These are phyloP conservation scores for Baronia brevicornis DNA, from an alignment of 2,888 invertebrate species.

Conservation along the genomic window DNA sequence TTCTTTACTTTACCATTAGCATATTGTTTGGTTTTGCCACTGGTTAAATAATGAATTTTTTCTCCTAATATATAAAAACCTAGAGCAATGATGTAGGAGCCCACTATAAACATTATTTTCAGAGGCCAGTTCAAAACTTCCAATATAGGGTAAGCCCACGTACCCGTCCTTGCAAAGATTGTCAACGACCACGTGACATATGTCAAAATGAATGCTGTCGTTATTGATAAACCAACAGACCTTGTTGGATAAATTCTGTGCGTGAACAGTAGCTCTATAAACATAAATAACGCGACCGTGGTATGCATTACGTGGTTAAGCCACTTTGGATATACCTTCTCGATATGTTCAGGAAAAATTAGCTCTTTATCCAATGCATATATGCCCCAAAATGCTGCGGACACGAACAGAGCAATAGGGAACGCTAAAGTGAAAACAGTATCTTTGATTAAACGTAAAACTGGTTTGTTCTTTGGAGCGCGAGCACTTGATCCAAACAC, in stretches of 20 bases:
- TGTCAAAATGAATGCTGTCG: conserved; percentile 73
- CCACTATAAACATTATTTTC: conserved; percentile 80
- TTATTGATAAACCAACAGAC: conserved; percentile 74
- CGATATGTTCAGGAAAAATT: conserved; percentile 87
- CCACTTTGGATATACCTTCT: conserved; percentile 89
- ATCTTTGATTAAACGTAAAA: conserved; percentile 80
- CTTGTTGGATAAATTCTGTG: conserved; percentile 84
- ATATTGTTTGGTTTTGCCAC: conserved; percentile 24
- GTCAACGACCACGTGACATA: conserved; percentile 85
- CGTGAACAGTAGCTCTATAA: conserved; percentile 82
- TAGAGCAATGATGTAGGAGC: conserved; percentile 73
- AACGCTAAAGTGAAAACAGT: conserved; percentile 80
- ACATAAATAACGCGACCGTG: conserved; percentile 83
- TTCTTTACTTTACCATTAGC: conserved; percentile 21
- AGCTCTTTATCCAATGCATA: conserved; percentile 89
- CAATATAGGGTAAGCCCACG: conserved; percentile 94
- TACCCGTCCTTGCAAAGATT: conserved; percentile 79
- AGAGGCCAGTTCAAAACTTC: conserved; percentile 81
- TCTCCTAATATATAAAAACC: conserved; percentile 83
- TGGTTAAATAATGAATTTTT: conserved; percentile 78
- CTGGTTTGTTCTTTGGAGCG: conserved; percentile 72
- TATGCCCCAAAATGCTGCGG: conserved; percentile 88
- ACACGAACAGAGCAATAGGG: conserved; percentile 86
- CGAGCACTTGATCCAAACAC: conserved; percentile 80
- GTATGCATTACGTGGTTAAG: conserved; percentile 93